These are phyloP conservation scores for Cephus rjabovi DNA, from an alignment of 2,888 invertebrate species.

Conservation along the genomic window DNA sequence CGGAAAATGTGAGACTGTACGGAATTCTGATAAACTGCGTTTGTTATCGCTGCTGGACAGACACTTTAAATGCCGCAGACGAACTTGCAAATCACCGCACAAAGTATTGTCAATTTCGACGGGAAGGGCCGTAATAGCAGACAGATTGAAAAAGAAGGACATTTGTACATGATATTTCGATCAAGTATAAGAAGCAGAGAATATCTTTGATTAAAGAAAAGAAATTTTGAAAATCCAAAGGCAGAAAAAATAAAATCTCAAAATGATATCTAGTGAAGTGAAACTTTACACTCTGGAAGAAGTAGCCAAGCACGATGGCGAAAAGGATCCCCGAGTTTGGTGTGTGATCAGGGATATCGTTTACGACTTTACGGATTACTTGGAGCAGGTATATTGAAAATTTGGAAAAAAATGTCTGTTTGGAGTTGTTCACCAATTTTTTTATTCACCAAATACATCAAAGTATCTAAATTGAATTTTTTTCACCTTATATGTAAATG, in stretches of 20 bases:
- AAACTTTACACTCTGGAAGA: slow-evolving; percentile 68
- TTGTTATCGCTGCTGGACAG: background rate
- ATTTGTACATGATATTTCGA: background rate
- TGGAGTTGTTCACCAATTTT: background rate
- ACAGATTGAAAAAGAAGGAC: background rate
- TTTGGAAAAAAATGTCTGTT: background rate
- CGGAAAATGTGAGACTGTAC: background rate
- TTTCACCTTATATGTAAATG: background rate
- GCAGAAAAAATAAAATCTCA: background rate
- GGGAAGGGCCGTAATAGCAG: background rate
- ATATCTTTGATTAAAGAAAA: background rate
- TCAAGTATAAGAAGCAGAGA: background rate
- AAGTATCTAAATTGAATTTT: background rate
- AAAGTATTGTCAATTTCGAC: background rate
- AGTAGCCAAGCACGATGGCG: slow-evolving; percentile 72
- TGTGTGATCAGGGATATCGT: slow-evolving; percentile 74
- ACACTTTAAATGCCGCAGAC: background rate
- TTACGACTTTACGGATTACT: slow-evolving; percentile 77
- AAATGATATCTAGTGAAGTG: background rate
- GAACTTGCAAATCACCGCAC: background rate
- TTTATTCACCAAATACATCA: background rate
- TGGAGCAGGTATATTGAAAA: slow-evolving; percentile 68
- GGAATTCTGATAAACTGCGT: background rate
- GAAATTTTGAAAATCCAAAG: background rate
- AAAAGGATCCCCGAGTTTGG: slow-evolving; percentile 71